Percentiles rank a stretch among this genome's conserved stretches.
Conservation (phyloP, 2,797 vertebrate genomes). For the Schizopygopsis pylzovi region DNA sequence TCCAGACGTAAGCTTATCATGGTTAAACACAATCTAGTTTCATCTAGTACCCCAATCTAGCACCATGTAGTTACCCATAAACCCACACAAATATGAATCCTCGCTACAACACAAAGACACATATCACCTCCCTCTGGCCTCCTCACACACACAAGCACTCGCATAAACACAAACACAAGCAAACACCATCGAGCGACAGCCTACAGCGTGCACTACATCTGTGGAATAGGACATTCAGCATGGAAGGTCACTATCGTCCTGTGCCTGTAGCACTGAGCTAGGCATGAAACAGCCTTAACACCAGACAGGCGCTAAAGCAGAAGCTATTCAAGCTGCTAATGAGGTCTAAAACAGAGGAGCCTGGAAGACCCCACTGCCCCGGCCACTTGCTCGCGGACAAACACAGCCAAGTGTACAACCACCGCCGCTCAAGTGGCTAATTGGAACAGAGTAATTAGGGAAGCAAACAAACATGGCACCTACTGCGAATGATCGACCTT, state of each 20-base stretch:
- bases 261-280: slow-evolving; percentile 70
- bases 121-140: neutral
- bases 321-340: slow-evolving; percentile 77
- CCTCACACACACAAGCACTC: slow-evolving; percentile 13
- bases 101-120: slow-evolving; percentile 10
- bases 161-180: slow-evolving; percentile 33
- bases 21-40: neutral
- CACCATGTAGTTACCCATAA: neutral
- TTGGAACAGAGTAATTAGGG: slow-evolving; percentile 76
- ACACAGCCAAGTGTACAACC: slow-evolving; percentile 84
- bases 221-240: slow-evolving; percentile 64
- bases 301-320: slow-evolving; percentile 74
- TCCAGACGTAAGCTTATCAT: no score
- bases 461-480: slow-evolving; percentile 82
- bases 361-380: slow-evolving; percentile 67
- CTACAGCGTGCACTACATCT: slow-evolving; percentile 43
- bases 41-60: neutral
- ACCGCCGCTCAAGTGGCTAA: slow-evolving; percentile 85
- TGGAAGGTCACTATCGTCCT: slow-evolving; percentile 74
- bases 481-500: slow-evolving; percentile 82
- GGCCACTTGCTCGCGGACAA: slow-evolving; percentile 77
- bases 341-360: slow-evolving; percentile 77
- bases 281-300: slow-evolving; percentile 77
- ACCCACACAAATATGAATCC: neutral
- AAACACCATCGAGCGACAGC: slow-evolving; percentile 43